phyloP scores from a whole-genome alignment of 2,797 vertebrate genomes.

The Pangasius krempfi region DNA sequence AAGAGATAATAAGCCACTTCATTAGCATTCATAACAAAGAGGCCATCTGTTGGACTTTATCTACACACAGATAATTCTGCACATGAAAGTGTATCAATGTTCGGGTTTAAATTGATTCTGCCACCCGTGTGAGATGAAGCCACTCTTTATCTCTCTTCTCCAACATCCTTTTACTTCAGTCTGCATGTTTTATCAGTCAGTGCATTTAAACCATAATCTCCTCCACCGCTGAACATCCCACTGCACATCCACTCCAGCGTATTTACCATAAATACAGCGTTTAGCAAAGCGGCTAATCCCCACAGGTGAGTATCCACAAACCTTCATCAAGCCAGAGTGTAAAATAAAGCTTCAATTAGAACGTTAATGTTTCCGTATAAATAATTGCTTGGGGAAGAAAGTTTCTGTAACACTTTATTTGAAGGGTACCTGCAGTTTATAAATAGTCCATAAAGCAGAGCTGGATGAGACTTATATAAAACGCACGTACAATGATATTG shows the following conservation, averaged over 20 bases:
- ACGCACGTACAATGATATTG: neutral
- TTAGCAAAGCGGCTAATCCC: neutral
- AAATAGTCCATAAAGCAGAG: neutral
- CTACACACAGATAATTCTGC: slow-evolving; percentile 35
- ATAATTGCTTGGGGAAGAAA: neutral
- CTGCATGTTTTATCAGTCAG: neutral
- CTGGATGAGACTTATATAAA: neutral
- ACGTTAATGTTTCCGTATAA: neutral
- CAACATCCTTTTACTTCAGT: neutral
- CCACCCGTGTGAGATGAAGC: neutral
- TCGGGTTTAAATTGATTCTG: slow-evolving; percentile 15
- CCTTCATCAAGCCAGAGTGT: neutral
- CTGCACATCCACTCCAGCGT: neutral
- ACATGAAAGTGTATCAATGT: slow-evolving; percentile 26
- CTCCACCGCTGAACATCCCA: neutral
- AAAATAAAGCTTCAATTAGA: neutral
- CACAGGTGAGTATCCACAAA: neutral
- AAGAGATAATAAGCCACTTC: slow-evolving; percentile 35
- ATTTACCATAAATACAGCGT: neutral
- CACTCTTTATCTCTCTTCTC: slow-evolving; percentile 27
- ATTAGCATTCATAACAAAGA: slow-evolving; percentile 48
- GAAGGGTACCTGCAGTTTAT: neutral
- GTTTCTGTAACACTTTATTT: neutral
- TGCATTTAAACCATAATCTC: slow-evolving; percentile 23
- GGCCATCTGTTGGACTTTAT: slow-evolving; percentile 13